A percentile compares a stretch with the other conserved stretches of the same genome.
Evolutionary conservation across 2,888 invertebrate species (phyloP).

Genomic region (Odiellus spinosus): DNA sequence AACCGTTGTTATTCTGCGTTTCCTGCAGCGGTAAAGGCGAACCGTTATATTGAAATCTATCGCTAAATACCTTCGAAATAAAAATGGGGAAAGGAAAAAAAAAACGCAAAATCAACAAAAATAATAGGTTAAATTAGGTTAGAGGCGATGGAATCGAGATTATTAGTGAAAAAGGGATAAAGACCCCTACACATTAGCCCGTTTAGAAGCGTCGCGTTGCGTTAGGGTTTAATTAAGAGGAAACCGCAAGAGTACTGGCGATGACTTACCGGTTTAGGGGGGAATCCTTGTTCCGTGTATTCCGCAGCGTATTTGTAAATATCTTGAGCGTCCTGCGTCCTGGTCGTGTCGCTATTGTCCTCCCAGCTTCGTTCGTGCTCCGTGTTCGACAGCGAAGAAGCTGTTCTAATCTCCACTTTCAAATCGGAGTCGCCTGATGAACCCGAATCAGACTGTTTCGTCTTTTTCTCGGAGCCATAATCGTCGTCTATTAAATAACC

Average conservation of each 20-base stretch:
- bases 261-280: constrained; percentile 48
- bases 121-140: too few species aligned
- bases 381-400: constrained; percentile 56
- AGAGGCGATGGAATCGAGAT: too few species aligned
- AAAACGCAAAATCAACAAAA: too few species aligned
- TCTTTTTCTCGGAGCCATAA: constrained; percentile 35
- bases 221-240: too few species aligned
- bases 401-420: constrained; percentile 71
- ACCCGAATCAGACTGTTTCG: constrained; percentile 49
- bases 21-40: constrained; percentile 16
- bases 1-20: constrained; percentile 56
- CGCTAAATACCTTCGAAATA: too few species aligned
- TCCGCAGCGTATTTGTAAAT: constrained; percentile 31
- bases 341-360: constrained; percentile 12
- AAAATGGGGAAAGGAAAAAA: too few species aligned
- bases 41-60: too few species aligned
- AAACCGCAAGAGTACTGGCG: background rate
- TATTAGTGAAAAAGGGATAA: too few species aligned
- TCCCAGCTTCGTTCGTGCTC: constrained; percentile 24
- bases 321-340: constrained; percentile 11
- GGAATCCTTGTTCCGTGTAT: constrained; percentile 60
- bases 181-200: too few species aligned
- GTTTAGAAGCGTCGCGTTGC: too few species aligned
- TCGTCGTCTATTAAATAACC: constrained; percentile 30
- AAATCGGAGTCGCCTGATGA: constrained; percentile 79